Conservation (phyloP, 53 echinoderm and acorn worm species). For the Apostichopus leukothele region DNA sequence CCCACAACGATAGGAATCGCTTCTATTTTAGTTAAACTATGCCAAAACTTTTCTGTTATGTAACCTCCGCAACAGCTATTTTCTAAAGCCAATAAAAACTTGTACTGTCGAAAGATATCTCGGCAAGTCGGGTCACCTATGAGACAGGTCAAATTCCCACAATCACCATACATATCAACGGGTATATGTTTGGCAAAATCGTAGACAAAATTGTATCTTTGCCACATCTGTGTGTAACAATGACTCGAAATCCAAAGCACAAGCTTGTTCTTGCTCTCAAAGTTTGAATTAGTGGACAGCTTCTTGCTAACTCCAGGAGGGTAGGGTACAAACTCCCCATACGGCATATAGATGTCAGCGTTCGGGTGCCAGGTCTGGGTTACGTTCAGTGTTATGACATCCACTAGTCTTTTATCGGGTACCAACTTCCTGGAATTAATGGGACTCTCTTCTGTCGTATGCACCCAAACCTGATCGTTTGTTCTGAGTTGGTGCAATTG, state of each 20-base stretch:
- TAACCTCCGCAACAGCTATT: slow-evolving; percentile 70
- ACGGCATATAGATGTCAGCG: slow-evolving; percentile 23
- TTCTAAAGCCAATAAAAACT: slow-evolving; percentile 64
- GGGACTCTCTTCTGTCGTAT: slow-evolving; percentile 44
- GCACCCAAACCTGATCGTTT: slow-evolving; percentile 7
- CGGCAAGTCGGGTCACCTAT: slow-evolving; percentile 19
- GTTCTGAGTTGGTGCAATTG: slow-evolving; percentile 8
- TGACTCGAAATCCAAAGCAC: slow-evolving; percentile 71
- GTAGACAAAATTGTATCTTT: slow-evolving; percentile 55
- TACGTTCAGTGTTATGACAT: not conserved
- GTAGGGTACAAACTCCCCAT: slow-evolving; percentile 7
- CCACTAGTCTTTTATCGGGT: not conserved
- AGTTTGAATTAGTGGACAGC: not conserved
- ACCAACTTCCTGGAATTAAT: not conserved
- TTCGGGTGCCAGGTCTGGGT: slow-evolving; percentile 35
- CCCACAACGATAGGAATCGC: slow-evolving; percentile 73
- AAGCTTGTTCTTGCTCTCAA: slow-evolving; percentile 39
- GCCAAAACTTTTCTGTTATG: slow-evolving; percentile 72
- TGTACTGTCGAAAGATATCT: slow-evolving; percentile 51
- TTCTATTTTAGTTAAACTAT: slow-evolving; percentile 32
- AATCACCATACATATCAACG: slow-evolving; percentile 61
- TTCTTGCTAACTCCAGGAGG: not conserved
- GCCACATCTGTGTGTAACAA: slow-evolving; percentile 66
- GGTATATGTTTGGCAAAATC: slow-evolving; percentile 51
- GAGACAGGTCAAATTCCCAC: slow-evolving; percentile 54